A percentile compares a stretch with the other conserved stretches of the same genome.
phyloP scores from a whole-genome alignment of 1,140 invertebrate genomes.

The Orius insidiosus region DNA sequence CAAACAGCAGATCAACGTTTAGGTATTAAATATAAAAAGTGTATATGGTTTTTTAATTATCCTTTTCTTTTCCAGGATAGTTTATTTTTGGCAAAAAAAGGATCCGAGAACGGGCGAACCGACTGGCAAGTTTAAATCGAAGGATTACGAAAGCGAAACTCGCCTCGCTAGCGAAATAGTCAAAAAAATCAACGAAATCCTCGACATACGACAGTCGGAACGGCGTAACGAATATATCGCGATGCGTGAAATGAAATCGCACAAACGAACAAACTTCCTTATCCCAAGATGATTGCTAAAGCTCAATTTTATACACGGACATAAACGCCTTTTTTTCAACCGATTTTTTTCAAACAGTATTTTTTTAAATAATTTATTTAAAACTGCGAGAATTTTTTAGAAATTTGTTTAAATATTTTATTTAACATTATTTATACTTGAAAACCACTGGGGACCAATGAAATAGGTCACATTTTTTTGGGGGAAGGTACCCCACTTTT shows the following conservation, averaged over 20 bases:
- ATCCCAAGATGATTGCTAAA: slow-evolving; percentile 22
- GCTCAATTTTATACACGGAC: too few relatives aligned
- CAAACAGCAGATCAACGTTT: slow-evolving; percentile 26
- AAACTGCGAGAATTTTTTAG: too few relatives aligned
- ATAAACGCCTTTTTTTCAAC: too few relatives aligned
- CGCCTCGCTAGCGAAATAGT: slow-evolving; percentile 62
- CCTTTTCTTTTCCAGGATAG: slow-evolving; percentile 15
- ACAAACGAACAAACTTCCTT: slow-evolving; percentile 35
- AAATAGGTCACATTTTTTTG: too few relatives aligned
- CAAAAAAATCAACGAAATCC: slow-evolving; percentile 69
- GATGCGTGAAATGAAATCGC: slow-evolving; percentile 38
- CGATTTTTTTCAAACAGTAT: too few relatives aligned
- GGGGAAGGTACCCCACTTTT: too few relatives aligned
- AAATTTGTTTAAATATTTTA: too few relatives aligned
- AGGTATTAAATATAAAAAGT: slow-evolving; percentile 14
- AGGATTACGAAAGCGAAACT: slow-evolving; percentile 70
- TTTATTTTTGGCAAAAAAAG: slow-evolving; percentile 10
- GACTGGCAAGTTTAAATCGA: slow-evolving; percentile 48
- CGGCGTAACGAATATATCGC: slow-evolving; percentile 59
- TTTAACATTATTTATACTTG: too few relatives aligned
- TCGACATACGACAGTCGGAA: slow-evolving; percentile 53
- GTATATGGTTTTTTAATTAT: neutral
- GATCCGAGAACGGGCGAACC: slow-evolving; percentile 25
- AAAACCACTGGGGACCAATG: too few relatives aligned
- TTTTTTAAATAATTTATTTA: too few relatives aligned